These are phyloP conservation scores for Shargacucullia verbasci DNA, from an alignment of 2,888 invertebrate genomes.

Conservation along the genomic window DNA sequence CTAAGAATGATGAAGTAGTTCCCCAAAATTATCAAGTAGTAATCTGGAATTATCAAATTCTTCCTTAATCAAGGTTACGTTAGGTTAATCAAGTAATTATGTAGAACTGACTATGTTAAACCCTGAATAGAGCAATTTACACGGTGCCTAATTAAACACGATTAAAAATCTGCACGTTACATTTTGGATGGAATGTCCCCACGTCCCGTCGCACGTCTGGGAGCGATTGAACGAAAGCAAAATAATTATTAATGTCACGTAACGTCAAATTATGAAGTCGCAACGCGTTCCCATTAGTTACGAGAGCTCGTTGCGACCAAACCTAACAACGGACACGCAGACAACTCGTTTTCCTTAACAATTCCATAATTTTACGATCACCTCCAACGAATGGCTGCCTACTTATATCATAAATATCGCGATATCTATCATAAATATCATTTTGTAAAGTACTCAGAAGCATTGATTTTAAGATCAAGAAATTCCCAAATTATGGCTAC, in stretches of 20 bases:
- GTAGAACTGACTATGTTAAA: no score
- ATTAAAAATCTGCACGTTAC: background rate
- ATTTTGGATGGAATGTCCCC: constrained; percentile 26
- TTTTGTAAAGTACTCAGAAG: background rate
- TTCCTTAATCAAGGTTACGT: no score
- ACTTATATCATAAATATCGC: constrained; percentile 8
- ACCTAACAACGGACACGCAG: constrained; percentile 34
- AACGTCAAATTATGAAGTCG: constrained; percentile 73
- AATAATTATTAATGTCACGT: constrained; percentile 77
- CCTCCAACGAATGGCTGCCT: constrained; percentile 4
- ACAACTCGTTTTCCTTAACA: constrained; percentile 26
- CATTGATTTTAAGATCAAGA: no score
- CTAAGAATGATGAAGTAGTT: no score
- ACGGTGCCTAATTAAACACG: no score
- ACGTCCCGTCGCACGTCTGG: constrained; percentile 35
- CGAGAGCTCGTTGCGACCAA: constrained; percentile 58
- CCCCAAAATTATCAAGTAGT: no score
- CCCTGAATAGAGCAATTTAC: no score
- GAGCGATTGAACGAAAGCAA: constrained; percentile 67
- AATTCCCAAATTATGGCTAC: no score
- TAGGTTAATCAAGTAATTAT: no score
- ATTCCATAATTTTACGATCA: constrained; percentile 20
- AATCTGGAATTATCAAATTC: no score
- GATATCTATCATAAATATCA: background rate
- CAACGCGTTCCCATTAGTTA: constrained; percentile 68